phyloP scores from a whole-genome alignment of 2,888 invertebrate genomes.

The Heliconius hortense region DNA sequence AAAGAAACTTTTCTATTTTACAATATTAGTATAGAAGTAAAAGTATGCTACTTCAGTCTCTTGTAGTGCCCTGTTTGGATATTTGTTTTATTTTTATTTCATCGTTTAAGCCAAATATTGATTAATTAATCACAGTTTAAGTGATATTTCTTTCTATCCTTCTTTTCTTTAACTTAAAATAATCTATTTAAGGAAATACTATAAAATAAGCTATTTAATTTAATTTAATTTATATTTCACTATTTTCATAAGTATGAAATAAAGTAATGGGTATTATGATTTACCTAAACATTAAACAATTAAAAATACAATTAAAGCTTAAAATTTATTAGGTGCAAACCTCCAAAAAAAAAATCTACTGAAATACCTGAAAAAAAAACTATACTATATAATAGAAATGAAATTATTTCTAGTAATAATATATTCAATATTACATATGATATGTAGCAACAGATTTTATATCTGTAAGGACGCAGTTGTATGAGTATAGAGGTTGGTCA shows the following conservation, averaged over 20 bases:
- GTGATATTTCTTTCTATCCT: too few species aligned
- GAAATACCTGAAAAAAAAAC: neutral
- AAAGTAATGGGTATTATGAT: neutral
- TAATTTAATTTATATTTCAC: neutral
- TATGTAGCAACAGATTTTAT: constrained; percentile 38
- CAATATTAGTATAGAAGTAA: too few species aligned
- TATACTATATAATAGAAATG: neutral
- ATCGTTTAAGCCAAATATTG: too few species aligned
- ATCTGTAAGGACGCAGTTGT: constrained; percentile 44
- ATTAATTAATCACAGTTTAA: too few species aligned
- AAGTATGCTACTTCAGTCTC: too few species aligned
- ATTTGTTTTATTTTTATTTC: too few species aligned
- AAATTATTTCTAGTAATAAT: constrained; percentile 7
- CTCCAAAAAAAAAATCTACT: too few species aligned
- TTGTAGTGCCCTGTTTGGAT: too few species aligned
- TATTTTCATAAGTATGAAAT: neutral
- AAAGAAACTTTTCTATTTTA: too few species aligned
- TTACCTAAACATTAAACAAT: neutral
- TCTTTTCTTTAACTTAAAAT: neutral
- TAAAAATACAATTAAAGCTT: too few species aligned
- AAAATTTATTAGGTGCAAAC: too few species aligned
- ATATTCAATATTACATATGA: constrained; percentile 34
- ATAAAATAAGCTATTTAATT: neutral
- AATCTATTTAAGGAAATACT: neutral
- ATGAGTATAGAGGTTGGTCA: constrained; percentile 63